phyloP scores from a whole-genome alignment of 2,797 vertebrate genomes.

The Antennarius maculatus region DNA sequence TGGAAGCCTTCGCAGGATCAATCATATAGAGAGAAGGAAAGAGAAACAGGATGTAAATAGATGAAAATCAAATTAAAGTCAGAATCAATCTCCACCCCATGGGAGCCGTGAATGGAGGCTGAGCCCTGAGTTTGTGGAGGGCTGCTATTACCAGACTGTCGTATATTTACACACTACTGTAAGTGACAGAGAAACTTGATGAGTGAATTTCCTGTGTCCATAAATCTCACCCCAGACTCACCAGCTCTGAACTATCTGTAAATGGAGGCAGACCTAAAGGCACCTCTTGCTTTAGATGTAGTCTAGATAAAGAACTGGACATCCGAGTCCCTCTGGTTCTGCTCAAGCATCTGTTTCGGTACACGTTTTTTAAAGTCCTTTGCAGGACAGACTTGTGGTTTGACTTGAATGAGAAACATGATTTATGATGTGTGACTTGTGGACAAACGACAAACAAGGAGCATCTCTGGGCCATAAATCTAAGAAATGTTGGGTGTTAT shows the following conservation, averaged over 20 bases:
- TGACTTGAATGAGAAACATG: constrained; percentile 31
- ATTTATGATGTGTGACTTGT: constrained; percentile 12
- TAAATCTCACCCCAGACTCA: background rate
- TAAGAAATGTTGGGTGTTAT: constrained; percentile 10
- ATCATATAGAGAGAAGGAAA: constrained; percentile 15
- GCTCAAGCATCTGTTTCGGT: background rate
- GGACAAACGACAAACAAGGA: constrained; percentile 27
- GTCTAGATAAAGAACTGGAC: constrained; percentile 26
- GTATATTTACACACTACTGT: background rate
- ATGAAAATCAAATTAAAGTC: constrained; percentile 35
- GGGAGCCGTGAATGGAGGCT: background rate
- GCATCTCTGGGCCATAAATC: constrained; percentile 41
- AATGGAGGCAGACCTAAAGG: constrained; percentile 2
- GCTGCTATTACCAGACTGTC: background rate
- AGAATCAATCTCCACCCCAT: constrained; percentile 5
- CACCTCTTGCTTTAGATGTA: background rate
- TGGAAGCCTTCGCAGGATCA: constrained; percentile 38
- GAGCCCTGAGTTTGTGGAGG: constrained; percentile 13
- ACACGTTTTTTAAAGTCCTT: background rate
- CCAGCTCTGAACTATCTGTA: constrained; percentile 6
- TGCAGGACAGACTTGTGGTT: background rate
- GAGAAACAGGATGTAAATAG: constrained; percentile 15
- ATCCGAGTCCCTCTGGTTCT: constrained; percentile 5
- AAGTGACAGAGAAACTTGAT: background rate
- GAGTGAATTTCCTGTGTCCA: background rate